Conservation (phyloP, 2,113 vertebrate species). For the Lepus americanus region DNA sequence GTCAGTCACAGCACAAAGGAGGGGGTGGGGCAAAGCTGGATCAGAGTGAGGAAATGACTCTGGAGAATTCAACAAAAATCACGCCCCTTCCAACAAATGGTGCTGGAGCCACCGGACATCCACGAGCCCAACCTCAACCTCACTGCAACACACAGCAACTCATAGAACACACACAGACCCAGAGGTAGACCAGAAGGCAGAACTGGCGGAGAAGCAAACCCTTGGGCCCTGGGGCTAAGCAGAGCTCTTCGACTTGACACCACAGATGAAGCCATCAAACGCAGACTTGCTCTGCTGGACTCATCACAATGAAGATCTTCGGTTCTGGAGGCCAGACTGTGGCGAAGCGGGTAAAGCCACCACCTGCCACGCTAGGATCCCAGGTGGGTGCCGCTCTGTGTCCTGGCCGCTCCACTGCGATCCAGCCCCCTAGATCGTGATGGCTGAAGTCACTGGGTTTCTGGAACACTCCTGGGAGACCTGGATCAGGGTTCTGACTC, state of each 20-base stretch:
- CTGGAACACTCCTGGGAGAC: too few relatives aligned
- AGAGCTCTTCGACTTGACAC: background rate
- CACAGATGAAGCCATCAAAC: background rate
- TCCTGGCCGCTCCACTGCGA: too few relatives aligned
- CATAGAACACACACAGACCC: background rate
- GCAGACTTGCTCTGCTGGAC: background rate
- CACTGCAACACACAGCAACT: background rate
- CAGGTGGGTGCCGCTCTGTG: too few relatives aligned
- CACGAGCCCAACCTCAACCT: background rate
- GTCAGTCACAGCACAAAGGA: background rate
- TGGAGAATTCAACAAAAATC: background rate
- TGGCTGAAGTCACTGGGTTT: too few relatives aligned
- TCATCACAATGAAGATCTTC: background rate
- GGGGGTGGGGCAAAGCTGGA: background rate
- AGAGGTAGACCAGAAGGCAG: background rate
- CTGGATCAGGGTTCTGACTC: too few relatives aligned
- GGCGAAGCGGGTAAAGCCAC: too few relatives aligned
- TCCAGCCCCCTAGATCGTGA: too few relatives aligned
- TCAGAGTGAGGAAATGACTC: background rate
- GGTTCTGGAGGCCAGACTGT: background rate
- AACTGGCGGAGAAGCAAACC: too few relatives aligned
- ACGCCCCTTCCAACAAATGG: background rate
- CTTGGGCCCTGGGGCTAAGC: background rate
- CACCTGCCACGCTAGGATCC: too few relatives aligned
- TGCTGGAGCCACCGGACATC: background rate